phyloP scores from a whole-genome alignment of 2,888 invertebrate species.

The Aethes cnicana region DNA sequence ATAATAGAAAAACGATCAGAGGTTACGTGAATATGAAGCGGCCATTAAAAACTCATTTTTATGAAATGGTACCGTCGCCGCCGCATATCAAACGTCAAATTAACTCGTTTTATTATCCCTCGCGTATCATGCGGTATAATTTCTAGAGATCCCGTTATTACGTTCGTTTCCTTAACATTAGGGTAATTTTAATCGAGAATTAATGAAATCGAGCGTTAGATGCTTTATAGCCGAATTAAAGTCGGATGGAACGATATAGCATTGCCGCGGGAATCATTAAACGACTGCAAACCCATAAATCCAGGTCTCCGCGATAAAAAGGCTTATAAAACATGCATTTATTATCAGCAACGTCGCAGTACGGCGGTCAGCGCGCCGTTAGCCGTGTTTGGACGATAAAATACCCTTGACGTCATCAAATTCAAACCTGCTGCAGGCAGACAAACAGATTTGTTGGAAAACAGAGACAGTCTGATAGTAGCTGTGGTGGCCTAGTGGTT shows the following conservation, averaged over 20 bases:
- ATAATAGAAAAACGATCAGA: conserved; percentile 35
- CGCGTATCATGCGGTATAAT: conserved; percentile 31
- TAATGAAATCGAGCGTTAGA: conserved; percentile 55
- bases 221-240: conserved; percentile 54
- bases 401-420: conserved; percentile 34
- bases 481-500: too few species aligned
- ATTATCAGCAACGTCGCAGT: conserved; percentile 50
- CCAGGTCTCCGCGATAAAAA: conserved; percentile 57
- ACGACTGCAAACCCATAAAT: conserved; percentile 59
- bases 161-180: conserved; percentile 14
- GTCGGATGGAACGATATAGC: conserved; percentile 44
- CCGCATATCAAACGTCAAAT: conserved; percentile 44
- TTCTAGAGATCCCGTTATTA: conserved; percentile 10
- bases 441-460: neutral
- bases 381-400: conserved; percentile 53
- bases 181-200: conserved; percentile 37
- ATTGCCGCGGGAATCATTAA: conserved; percentile 62
- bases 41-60: conserved; percentile 48
- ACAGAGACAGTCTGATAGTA: too few species aligned
- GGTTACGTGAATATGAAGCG: conserved; percentile 38
- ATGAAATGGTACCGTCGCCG: conserved; percentile 32
- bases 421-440: neutral
- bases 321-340: conserved; percentile 67
- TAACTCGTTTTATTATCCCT: conserved; percentile 46
- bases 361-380: conserved; percentile 43